phyloP scores from a whole-genome alignment of 1,140 invertebrate species.

The Meloidogyne floridensis region DNA sequence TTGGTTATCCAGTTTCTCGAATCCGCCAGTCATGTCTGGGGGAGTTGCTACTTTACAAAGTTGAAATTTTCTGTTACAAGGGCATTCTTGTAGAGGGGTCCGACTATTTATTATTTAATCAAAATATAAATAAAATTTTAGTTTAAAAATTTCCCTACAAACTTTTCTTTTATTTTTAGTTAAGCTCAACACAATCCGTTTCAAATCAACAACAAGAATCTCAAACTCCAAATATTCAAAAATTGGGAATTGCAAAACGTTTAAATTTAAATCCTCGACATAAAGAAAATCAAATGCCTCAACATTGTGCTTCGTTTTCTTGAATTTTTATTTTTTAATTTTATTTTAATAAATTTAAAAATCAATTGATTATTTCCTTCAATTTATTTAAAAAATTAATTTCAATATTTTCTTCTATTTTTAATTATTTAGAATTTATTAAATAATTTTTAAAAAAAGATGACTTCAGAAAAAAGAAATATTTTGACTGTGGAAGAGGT shows the following conservation, averaged over 20 bases:
- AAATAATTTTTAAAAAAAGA: not conserved
- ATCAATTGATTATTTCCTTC: not conserved
- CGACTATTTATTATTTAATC: not conserved
- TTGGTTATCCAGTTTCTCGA: no score
- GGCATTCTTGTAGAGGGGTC: no score
- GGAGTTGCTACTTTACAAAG: no score
- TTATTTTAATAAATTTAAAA: not conserved
- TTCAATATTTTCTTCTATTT: not conserved
- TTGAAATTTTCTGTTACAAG: no score
- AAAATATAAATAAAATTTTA: not conserved
- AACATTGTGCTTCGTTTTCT: constrained; percentile 1
- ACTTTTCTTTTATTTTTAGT: not conserved
- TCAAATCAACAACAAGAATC: not conserved
- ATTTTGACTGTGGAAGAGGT: constrained; percentile 38
- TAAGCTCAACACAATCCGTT: not conserved
- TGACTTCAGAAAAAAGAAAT: not conserved
- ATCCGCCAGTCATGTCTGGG: no score
- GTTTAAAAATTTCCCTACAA: no score
- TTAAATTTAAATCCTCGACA: not conserved
- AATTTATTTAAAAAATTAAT: constrained; percentile 6
- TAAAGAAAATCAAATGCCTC: not conserved
- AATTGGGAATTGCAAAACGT: not conserved
- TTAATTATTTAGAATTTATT: not conserved
- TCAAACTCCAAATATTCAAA: not conserved
- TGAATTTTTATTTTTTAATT: not conserved